phyloP scores from a whole-genome alignment of 1,140 invertebrate genomes.

The Drosophila melanogaster region DNA sequence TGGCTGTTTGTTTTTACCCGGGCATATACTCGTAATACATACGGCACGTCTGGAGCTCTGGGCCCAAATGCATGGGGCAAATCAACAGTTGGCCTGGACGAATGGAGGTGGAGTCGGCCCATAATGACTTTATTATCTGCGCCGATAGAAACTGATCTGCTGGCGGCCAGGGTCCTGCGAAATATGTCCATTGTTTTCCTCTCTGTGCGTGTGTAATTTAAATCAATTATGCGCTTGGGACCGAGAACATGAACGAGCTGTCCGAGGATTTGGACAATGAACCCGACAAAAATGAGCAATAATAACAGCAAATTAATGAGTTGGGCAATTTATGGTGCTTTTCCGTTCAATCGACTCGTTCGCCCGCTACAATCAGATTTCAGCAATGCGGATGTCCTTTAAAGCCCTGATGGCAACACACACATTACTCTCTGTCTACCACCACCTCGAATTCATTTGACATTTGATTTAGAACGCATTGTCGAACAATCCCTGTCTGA shows the following conservation, averaged over 20 bases:
- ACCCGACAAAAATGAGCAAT: constrained; percentile 27
- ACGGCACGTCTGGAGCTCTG: constrained; percentile 36
- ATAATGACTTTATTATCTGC: constrained; percentile 67
- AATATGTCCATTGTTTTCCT: constrained; percentile 32
- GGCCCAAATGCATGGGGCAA: constrained; percentile 42
- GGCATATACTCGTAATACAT: constrained; percentile 47
- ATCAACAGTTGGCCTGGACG: constrained; percentile 54
- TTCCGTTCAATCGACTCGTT: constrained; percentile 12
- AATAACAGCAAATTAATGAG: constrained; percentile 42
- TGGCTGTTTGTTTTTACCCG: constrained; percentile 58
- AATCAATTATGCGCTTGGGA: constrained; percentile 68
- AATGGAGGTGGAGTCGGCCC: constrained; percentile 9
- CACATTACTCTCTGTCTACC: background rate
- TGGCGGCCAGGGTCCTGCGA: constrained; percentile 31
- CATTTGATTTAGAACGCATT: constrained; percentile 60
- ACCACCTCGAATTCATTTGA: constrained; percentile 35
- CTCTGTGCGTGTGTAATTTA: constrained; percentile 58
- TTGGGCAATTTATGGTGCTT: constrained; percentile 28
- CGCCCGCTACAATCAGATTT: constrained; percentile 10
- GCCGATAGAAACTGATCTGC: constrained; percentile 41
- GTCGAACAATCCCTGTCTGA: constrained; percentile 23
- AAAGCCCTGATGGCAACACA: background rate
- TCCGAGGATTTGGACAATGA: constrained; percentile 17
- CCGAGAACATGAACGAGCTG: constrained; percentile 33
- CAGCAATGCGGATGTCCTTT: constrained; percentile 3